A percentile compares a stretch with the other conserved stretches of the same genome.
Evolutionary conservation across 1,140 invertebrate genomes (phyloP).

Genomic region (Bombus soroeensis): DNA sequence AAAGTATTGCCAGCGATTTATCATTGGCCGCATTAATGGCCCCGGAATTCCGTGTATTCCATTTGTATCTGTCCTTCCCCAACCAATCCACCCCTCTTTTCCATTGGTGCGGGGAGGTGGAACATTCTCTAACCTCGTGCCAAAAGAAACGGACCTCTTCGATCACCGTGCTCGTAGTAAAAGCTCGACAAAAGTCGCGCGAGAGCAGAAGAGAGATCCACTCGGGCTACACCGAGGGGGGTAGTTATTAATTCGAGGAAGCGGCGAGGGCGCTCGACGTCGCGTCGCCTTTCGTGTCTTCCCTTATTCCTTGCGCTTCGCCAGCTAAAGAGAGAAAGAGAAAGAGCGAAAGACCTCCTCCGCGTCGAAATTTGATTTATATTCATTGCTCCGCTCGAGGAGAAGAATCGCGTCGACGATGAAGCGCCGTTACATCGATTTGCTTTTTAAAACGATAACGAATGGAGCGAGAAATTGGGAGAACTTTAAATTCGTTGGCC

Average conservation of each 20-base stretch:
- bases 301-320: not conserved
- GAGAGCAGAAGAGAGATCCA: conserved; percentile 10
- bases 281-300: not conserved
- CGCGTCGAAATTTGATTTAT: conserved; percentile 38
- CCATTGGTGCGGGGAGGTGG: conserved; percentile 37
- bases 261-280: conserved; percentile 34
- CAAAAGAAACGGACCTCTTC: conserved; percentile 70
- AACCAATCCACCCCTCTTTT: conserved; percentile 22
- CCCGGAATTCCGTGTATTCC: conserved; percentile 77
- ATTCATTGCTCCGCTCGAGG: not conserved
- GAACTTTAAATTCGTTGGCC: not conserved
- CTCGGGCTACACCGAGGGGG: not conserved
- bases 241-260: conserved; percentile 65
- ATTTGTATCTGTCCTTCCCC: conserved; percentile 77
- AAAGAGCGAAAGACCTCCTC: not conserved
- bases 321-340: too few species aligned
- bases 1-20: conserved; percentile 78
- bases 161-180: conserved; percentile 55
- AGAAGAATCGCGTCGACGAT: not conserved
- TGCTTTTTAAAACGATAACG: not conserved
- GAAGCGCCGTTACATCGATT: conserved; percentile 1
- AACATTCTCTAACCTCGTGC: conserved; percentile 67
- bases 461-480: not conserved
- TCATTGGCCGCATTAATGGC: conserved; percentile 78
- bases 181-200: conserved; percentile 1